Conservation (phyloP, 2,888 invertebrate species). For the Conistra vaccinii region DNA sequence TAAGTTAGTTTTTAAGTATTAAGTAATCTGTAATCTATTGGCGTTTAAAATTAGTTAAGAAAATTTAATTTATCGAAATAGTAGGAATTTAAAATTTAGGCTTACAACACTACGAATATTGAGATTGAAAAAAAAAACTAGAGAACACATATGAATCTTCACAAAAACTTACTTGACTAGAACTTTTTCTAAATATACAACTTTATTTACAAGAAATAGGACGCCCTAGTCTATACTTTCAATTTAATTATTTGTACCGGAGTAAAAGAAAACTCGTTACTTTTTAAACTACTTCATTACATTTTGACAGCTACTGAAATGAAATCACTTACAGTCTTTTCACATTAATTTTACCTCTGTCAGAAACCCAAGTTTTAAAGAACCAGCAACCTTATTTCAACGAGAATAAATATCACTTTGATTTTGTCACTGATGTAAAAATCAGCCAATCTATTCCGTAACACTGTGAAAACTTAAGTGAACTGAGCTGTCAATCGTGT, state of each 20-base stretch:
- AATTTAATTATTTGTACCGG: neutral
- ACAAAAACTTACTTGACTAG: neutral
- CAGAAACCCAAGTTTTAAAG: neutral
- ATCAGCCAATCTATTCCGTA: no score
- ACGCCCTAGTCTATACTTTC: neutral
- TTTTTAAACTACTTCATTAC: neutral
- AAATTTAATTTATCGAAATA: constrained; percentile 54
- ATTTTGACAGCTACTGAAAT: neutral
- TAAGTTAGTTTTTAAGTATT: constrained; percentile 64
- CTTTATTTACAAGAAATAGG: neutral
- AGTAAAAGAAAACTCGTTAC: no score
- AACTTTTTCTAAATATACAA: neutral
- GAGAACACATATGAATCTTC: neutral
- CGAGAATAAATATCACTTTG: no score
- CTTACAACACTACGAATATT: constrained; percentile 18
- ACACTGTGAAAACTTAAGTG: no score
- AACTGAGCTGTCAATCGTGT: no score
- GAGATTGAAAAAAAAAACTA: neutral
- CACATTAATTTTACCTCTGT: neutral
- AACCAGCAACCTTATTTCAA: neutral
- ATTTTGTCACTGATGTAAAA: no score
- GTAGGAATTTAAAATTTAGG: constrained; percentile 49
- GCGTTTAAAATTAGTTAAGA: constrained; percentile 49
- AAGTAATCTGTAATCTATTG: constrained; percentile 61
- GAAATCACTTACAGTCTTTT: neutral